Conservation (phyloP, 2,113 vertebrate species). For the Rhombomys opimus region DNA sequence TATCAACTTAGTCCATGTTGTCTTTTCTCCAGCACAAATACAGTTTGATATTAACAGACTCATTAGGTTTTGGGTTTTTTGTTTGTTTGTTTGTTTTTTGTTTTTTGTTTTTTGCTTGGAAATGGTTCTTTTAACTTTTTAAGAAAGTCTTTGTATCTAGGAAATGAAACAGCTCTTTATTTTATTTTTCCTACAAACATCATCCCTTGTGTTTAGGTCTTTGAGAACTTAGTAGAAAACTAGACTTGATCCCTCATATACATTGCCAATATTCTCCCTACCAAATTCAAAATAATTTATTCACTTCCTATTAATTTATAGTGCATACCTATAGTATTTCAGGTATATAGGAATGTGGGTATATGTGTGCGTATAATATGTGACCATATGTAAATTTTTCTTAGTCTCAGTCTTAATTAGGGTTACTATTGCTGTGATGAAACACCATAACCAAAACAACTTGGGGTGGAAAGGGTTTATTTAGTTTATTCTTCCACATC, state of each 20-base stretch:
- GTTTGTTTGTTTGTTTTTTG: no score
- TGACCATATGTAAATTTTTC: neutral
- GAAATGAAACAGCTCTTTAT: slow-evolving; percentile 12
- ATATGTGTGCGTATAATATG: neutral
- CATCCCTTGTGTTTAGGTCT: neutral
- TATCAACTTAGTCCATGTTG: neutral
- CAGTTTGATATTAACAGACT: neutral
- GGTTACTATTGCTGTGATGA: neutral
- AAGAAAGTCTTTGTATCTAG: neutral
- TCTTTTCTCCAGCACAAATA: neutral
- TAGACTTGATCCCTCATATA: neutral
- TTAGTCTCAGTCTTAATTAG: neutral
- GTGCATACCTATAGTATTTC: neutral
- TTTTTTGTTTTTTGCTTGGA: neutral
- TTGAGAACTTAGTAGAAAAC: neutral
- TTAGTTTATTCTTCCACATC: neutral
- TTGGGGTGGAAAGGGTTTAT: neutral
- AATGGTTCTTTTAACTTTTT: neutral
- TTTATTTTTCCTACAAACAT: neutral
- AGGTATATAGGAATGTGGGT: neutral
- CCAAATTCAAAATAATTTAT: neutral
- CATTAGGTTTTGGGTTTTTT: neutral
- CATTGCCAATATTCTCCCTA: neutral
- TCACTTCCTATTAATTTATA: neutral
- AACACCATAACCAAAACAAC: neutral